Percentiles rank a stretch among this genome's conserved stretches.
phyloP scores from a whole-genome alignment of 2,113 vertebrate genomes.

The Sceloporus undulatus region DNA sequence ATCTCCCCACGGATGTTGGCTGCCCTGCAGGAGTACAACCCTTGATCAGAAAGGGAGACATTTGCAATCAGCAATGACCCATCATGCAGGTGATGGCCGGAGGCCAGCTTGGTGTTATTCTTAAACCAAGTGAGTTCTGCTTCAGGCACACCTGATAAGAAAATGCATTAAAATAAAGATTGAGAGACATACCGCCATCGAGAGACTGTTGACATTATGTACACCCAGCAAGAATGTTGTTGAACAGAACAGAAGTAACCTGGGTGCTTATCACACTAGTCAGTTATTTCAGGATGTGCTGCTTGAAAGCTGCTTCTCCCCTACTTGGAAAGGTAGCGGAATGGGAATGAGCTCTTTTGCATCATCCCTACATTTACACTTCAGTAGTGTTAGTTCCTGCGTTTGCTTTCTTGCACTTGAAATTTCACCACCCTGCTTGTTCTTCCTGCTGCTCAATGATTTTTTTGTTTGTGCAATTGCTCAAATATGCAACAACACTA shows the following conservation, averaged over 20 bases:
- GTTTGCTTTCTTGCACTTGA: too few species aligned
- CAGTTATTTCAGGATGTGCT: too few species aligned
- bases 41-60: conserved; percentile 77
- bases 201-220: neutral
- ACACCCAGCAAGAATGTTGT: neutral
- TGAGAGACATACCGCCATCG: conserved; percentile 7
- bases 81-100: conserved; percentile 58
- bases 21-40: conserved; percentile 80
- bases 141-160: conserved; percentile 82
- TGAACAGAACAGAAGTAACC: neutral
- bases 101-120: conserved; percentile 74
- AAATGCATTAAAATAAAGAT: conserved; percentile 29
- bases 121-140: conserved; percentile 83
- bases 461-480: too few species aligned
- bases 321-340: too few species aligned
- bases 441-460: too few species aligned
- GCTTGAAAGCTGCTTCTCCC: too few species aligned
- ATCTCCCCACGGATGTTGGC: conserved; percentile 79
- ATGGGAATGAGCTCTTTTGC: too few species aligned
- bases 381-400: too few species aligned
- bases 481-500: too few species aligned
- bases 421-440: too few species aligned
- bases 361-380: too few species aligned
- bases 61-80: conserved; percentile 76
- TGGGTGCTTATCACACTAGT: neutral